Conservation (phyloP, 2,113 vertebrate genomes). For the Chionodraco myersi region DNA sequence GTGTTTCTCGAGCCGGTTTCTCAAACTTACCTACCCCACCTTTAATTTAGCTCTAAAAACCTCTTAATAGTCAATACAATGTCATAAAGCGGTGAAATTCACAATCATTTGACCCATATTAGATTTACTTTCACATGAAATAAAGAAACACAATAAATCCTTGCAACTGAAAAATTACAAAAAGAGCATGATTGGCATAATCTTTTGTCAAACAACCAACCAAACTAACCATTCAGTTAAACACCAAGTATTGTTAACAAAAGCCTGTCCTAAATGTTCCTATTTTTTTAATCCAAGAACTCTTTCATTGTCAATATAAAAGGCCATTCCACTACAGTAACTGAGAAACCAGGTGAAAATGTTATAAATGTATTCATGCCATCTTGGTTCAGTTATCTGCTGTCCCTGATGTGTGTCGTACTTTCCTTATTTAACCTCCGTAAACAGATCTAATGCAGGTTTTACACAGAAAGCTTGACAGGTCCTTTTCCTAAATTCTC, state of each 20-base stretch:
- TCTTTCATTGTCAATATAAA: background rate
- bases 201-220: background rate
- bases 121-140: background rate
- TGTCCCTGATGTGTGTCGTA: background rate
- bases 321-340: background rate
- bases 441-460: conserved; percentile 64
- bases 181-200: background rate
- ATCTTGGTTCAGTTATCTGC: conserved; percentile 3
- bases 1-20: too few relatives aligned
- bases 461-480: conserved; percentile 41
- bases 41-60: background rate
- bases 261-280: background rate
- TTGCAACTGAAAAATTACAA: background rate
- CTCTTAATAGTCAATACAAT: background rate
- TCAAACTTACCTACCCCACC: too few relatives aligned
- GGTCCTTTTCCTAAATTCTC: conserved; percentile 34
- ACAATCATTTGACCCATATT: background rate
- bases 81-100: background rate
- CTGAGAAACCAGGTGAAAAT: background rate
- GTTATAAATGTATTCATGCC: background rate
- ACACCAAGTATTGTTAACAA: background rate
- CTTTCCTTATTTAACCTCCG: conserved; percentile 18
- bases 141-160: background rate
- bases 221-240: too few relatives aligned
- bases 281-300: background rate